Base-by-base conservation (phyloP, 2,113 vertebrate genomes). In the Carassius gibelio region DNA sequence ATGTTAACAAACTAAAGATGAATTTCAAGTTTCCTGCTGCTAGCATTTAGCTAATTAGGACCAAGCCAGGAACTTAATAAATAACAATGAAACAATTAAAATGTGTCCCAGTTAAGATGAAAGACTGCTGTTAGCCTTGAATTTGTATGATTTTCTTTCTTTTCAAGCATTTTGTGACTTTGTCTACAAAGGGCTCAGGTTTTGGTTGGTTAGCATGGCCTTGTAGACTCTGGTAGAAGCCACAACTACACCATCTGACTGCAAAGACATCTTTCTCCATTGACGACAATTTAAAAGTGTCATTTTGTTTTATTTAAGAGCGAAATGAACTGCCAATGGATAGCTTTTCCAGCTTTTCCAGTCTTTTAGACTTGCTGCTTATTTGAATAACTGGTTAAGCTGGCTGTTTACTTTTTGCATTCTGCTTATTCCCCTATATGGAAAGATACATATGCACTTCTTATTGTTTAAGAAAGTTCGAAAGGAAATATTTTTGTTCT, bases 61-160 rank as follows among this genome's bases (percentile, higher is more conserved):
- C 71, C 11, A 34, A 59, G 34, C 75, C 5, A 13, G 13, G 71
- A 86, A 87, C 71, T 85, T 75, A 36, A 79, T 85, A 78, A 88
- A 87, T 85, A 72, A 85, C 75, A 71, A 87, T 23, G 77, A 90
- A 86, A 85, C 68, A 87, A 84, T 87, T 89, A 80, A 86, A 85
- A 87, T 82, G 55, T 72, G 87, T 86, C 88, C 89, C 87, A 91
- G 84, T 91, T 92, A 89, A 89, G 90, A 92, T 93, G 86, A 93
- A 92, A 92, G 85, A 71, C 68, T 87, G 19, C 75, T 89, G 91
- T 90, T 86, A 89, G 84, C 84, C 87, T 90, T 90, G 82, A 91
- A 91, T 90, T 91, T 87, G 55, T 87, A 86, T 82, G 68, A 80
- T 55, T 76, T 36, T 23, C 8, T 83, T 86, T 78, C 52, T 85